A percentile compares a stretch with the other conserved stretches of the same genome.
Evolutionary conservation across 1,140 invertebrate genomes (phyloP).

Genomic region (Listronotus bonariensis): DNA sequence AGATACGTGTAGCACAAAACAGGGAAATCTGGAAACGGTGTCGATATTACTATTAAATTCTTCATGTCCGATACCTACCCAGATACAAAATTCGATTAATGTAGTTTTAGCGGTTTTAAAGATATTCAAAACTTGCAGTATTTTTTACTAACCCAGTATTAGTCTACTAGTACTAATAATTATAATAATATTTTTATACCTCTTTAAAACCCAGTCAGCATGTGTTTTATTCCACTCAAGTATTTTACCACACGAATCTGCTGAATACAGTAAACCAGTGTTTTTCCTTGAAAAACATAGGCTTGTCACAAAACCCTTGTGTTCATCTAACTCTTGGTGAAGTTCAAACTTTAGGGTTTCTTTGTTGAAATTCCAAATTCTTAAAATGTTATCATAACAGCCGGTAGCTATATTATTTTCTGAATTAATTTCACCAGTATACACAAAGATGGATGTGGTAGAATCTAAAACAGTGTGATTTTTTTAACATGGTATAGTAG

Average conservation of each 20-base stretch:
- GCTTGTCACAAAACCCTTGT: slow-evolving; percentile 49
- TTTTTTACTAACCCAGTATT: no score
- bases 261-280: slow-evolving; percentile 42
- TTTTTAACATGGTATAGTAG: no score
- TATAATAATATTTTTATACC: slow-evolving; percentile 20
- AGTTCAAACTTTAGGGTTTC: slow-evolving; percentile 35
- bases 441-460: slow-evolving; percentile 50
- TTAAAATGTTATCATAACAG: slow-evolving; percentile 48
- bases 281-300: slow-evolving; percentile 45
- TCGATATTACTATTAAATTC: no score
- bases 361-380: slow-evolving; percentile 44
- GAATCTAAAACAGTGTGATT: slow-evolving; percentile 34
- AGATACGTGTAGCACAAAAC: no score
- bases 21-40: no score
- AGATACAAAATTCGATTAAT: no score
- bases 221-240: slow-evolving; percentile 46
- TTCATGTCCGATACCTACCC: no score
- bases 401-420: slow-evolving; percentile 47
- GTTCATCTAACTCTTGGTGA: slow-evolving; percentile 45
- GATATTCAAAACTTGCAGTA: no score
- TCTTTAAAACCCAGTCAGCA: slow-evolving; percentile 39
- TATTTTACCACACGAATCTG: slow-evolving; percentile 47
- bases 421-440: slow-evolving; percentile 44
- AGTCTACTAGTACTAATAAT: no score
- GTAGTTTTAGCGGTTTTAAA: no score